A percentile compares a stretch with the other conserved stretches of the same genome.
These are phyloP conservation scores for Bolborhynchus lineola DNA, from an alignment of 2,113 vertebrate species.

Conservation along the genomic window DNA sequence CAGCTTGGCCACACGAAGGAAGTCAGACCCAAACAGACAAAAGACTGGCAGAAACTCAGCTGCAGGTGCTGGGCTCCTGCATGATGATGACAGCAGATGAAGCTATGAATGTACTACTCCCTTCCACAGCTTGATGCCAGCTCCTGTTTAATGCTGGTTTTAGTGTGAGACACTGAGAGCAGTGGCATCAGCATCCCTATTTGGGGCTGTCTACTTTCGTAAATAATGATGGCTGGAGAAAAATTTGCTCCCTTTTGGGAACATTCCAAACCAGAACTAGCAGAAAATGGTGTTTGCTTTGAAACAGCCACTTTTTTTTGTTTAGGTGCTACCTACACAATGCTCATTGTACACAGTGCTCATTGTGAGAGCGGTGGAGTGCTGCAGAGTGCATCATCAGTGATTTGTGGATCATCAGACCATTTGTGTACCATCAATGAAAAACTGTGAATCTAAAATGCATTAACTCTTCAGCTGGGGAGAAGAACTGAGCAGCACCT, in stretches of 20 bases:
- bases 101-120: not conserved
- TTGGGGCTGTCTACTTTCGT: not conserved
- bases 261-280: not conserved
- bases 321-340: not conserved
- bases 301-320: not conserved
- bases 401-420: not conserved
- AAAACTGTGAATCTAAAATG: not conserved
- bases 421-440: not conserved
- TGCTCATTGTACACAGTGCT: not conserved
- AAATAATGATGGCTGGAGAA: not conserved
- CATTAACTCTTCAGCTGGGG: not conserved
- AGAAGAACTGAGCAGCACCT: not conserved
- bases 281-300: not conserved
- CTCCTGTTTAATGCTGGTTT: not conserved
- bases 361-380: not conserved
- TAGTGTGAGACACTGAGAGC: not conserved
- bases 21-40: not conserved
- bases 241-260: not conserved
- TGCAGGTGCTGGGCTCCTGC: not conserved
- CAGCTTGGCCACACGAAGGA: not conserved
- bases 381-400: not conserved
- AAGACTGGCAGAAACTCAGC: not conserved
- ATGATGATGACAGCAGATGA: not conserved
- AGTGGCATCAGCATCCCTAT: not conserved
- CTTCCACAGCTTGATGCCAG: not conserved